Percentiles rank a stretch among this genome's conserved stretches.
phyloP scores from a whole-genome alignment of 2,113 vertebrate species.

The Ailuropoda melanoleuca region DNA sequence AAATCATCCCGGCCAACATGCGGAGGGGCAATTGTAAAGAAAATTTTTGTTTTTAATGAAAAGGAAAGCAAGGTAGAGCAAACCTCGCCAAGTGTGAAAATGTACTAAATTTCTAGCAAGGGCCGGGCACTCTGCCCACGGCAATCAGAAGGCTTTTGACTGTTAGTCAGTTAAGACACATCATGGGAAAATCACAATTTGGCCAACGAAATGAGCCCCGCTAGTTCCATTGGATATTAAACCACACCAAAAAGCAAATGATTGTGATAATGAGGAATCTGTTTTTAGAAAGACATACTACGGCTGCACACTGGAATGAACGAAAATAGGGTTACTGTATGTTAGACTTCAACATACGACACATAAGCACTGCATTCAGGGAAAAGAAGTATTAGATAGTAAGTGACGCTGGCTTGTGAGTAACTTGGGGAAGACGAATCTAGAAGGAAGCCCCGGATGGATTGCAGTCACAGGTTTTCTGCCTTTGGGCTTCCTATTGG shows the following conservation, averaged over 20 bases:
- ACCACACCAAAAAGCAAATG: neutral
- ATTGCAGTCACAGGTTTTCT: fast-evolving
- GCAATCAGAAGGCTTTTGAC: neutral
- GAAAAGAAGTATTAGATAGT: neutral
- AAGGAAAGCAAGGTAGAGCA: neutral
- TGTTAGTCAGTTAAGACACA: neutral
- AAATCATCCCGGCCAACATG: neutral
- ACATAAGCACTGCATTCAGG: neutral
- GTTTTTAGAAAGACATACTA: neutral
- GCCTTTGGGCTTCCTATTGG: neutral
- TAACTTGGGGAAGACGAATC: neutral
- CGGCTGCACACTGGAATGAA: neutral
- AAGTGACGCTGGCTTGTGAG: neutral
- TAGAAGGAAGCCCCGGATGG: fast-evolving
- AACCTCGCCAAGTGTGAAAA: neutral
- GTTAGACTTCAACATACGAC: fast-evolving
- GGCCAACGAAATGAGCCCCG: neutral
- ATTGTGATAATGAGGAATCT: neutral
- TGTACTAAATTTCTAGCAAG: neutral
- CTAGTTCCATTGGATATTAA: neutral
- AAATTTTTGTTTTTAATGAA: neutral
- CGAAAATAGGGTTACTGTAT: neutral
- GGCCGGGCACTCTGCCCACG: neutral
- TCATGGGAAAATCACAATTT: neutral
- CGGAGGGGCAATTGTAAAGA: neutral